A percentile compares a stretch with the other conserved stretches of the same genome.
Conservation (phyloP, 2,113 vertebrate genomes). For the Danionella cerebrum region DNA sequence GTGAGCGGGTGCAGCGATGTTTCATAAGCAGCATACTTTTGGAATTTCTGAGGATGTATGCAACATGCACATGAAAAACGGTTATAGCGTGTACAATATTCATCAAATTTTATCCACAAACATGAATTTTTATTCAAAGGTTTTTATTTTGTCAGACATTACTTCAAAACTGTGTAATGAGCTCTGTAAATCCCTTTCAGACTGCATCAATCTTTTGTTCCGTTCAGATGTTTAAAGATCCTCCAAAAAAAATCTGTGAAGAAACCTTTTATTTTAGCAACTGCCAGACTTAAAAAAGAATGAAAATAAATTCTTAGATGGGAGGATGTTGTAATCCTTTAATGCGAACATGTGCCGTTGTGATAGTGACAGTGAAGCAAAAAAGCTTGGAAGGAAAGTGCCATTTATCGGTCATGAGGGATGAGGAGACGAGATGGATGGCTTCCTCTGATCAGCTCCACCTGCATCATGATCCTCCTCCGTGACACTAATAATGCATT, state of each 20-base stretch:
- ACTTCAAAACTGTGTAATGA: slow-evolving; percentile 15
- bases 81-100: no score
- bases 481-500: not conserved
- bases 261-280: slow-evolving; percentile 39
- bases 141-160: slow-evolving; percentile 3
- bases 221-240: slow-evolving; percentile 19
- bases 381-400: slow-evolving; percentile 16
- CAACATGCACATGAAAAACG: no score
- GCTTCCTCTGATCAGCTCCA: not conserved
- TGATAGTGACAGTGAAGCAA: slow-evolving; percentile 16
- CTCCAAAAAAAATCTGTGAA: slow-evolving; percentile 15
- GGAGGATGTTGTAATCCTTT: slow-evolving; percentile 23
- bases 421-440: not conserved
- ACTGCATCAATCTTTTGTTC: slow-evolving; percentile 40
- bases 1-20: not conserved
- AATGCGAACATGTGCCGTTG: not conserved
- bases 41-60: not conserved
- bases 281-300: slow-evolving; percentile 29
- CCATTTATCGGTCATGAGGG: slow-evolving; percentile 2
- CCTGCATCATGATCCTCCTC: not conserved
- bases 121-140: no score
- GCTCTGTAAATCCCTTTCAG: slow-evolving; percentile 34
- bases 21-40: not conserved
- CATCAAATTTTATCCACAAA: no score
- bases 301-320: slow-evolving; percentile 25